Percentiles rank a stretch among this genome's conserved stretches.
Conservation (phyloP, 2,888 invertebrate genomes). For the Encarsia formosa region DNA sequence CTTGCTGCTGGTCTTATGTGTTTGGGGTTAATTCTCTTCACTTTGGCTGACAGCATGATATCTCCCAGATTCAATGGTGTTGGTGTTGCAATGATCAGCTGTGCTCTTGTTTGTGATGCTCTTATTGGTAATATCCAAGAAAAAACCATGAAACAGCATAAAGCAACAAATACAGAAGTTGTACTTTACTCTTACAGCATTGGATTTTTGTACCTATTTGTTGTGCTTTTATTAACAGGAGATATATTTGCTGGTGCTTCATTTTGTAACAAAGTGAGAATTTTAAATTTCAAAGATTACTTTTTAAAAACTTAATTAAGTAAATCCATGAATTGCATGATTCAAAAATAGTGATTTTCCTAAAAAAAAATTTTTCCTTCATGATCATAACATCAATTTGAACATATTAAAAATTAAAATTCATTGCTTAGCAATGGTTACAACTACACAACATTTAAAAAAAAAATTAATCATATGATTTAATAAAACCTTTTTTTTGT, state of each 20-base stretch:
- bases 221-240: slow-evolving; percentile 69
- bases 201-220: slow-evolving; percentile 76
- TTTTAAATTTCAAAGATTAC: background rate
- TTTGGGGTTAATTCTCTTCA: slow-evolving; percentile 84
- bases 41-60: slow-evolving; percentile 72
- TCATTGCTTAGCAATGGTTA: too few relatives aligned
- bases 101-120: slow-evolving; percentile 90
- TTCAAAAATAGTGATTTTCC: too few relatives aligned
- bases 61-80: slow-evolving; percentile 69
- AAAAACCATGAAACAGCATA: slow-evolving; percentile 82
- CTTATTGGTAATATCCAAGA: slow-evolving; percentile 96
- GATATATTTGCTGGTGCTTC: slow-evolving; percentile 69
- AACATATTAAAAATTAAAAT: too few relatives aligned
- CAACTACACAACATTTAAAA: too few relatives aligned
- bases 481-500: too few relatives aligned
- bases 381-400: too few relatives aligned
- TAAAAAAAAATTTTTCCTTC: too few relatives aligned
- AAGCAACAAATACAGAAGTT: slow-evolving; percentile 85
- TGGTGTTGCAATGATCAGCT: slow-evolving; percentile 72
- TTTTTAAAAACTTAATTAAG: too few relatives aligned
- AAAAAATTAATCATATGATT: too few relatives aligned
- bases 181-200: slow-evolving; percentile 89
- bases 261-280: slow-evolving; percentile 70
- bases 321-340: too few relatives aligned
- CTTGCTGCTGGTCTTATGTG: slow-evolving; percentile 83